Base-by-base conservation (phyloP, 2,113 vertebrate species). In the Cheilinus undulatus region DNA sequence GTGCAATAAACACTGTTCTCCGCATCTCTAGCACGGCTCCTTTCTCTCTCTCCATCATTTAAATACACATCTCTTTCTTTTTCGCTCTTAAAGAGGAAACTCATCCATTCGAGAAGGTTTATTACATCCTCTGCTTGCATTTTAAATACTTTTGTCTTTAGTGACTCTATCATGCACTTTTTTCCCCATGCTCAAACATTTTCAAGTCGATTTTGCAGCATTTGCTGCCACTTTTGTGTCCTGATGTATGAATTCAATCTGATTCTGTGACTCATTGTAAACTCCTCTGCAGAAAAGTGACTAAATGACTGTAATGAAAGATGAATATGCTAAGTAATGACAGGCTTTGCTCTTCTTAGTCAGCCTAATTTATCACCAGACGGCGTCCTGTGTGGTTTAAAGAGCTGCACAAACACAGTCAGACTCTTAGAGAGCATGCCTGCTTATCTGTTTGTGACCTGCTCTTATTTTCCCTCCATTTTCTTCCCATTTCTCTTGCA, bases 371-470 rank as follows among this genome's bases (percentile, higher is more conserved):
- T 87, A 84, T 83, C 82, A 82, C 48, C 73, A 70, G 77, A 53
- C 73, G 19, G 56, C 10, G 17, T 73, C 66, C 59, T 80, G 62
- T 49, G 57, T 53, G 63, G 43, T 58, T 76, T 72, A 56, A 62
- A 73, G 60, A 61, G 68, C 67, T 65, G 62, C 72, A 73, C 71
- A 71, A 83, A 80, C 85, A 50, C 48, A 75, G 42, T 62, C 75
- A 27, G 24, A 57, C 79, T 73, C 54, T 54, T 13, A 2, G 70
- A 68, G 68, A 74, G 48, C 77, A 36, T 71, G 42, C 49, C 24
- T 58, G 61, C 82, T 85, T 83, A 88, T 89, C 80, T 73, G 50
- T 61, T 60, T 70, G 75, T 83, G 86, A 88, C 81, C 80, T 65
- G 61, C 3, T 28, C 78, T 79, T 69, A 73, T 74, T 90, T 81